Evolutionary conservation across 2,888 invertebrate genomes (phyloP), one percentile per base, ranked within the genome.

Genomic region (Lepidocyrtinus sp.): DNA sequence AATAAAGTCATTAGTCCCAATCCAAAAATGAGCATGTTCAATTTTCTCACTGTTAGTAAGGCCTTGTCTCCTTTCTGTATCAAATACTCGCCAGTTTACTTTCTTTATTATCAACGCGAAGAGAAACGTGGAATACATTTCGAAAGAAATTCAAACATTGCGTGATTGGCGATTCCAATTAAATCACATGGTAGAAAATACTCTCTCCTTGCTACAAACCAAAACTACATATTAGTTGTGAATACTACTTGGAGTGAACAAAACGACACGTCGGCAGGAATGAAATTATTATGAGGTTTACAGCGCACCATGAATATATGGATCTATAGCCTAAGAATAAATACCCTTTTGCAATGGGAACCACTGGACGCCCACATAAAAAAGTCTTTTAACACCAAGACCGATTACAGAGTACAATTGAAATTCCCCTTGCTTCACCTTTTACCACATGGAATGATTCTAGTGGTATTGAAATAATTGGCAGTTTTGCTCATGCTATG

Each of bases 121-220:
- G 2, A 50, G 25, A 71, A 77, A 78, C 72, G 68, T 72, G 50
- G 62, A 68, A 72, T 62, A 73, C 68, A 63, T 79, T 73, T 45
- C 64, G 68, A 79, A 79, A 79, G 71, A 62, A 68, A 74, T 74
- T 63, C 73, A 64, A 67, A 62, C 69, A 79, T 79, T 72, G 79
- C 79, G 79, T 79, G 79, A 79, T 79, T 79, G 73, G 73, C 69
- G 50, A 73, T 68, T 74, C 79, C 79, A 79, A 79, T 79, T 79
- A 79, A 73, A 74, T 15, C 63, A 17, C 64, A 17, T 5, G 50
- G 50, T 36, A 12, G 36, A 36, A 36, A 5, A 36, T 12, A 26
- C 22, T 25, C 12, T 24, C 15, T 12, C 22, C 24, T 36, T 19
- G 17, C n/a, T 19, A 19, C 45, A 12, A 27, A 45, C n/a, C 15